Evolutionary conservation across 2,113 vertebrate species (phyloP).

Genomic region (Strix aluco): DNA sequence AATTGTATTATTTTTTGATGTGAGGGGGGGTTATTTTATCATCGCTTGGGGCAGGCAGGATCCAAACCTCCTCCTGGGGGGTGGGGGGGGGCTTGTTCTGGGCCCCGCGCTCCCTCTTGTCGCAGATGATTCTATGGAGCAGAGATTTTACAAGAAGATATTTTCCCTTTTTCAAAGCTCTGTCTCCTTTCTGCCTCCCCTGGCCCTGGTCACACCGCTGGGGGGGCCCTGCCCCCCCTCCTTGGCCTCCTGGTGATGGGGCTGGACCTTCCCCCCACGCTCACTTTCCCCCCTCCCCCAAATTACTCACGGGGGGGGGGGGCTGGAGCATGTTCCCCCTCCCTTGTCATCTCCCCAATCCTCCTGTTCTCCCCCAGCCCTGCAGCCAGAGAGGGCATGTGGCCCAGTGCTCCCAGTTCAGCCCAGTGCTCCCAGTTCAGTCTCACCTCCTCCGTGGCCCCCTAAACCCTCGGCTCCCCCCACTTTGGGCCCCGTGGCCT

Average conservation of each 20-base stretch:
- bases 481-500: background rate
- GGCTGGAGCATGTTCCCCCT: too few relatives aligned
- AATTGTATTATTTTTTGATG: background rate
- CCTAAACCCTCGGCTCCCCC: too few relatives aligned
- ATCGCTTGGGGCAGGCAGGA: background rate
- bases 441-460: too few relatives aligned
- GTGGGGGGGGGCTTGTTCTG: background rate
- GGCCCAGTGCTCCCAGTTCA: background rate
- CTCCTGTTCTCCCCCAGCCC: rapidly evolving
- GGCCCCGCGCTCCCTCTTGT: background rate
- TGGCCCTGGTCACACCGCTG: too few relatives aligned
- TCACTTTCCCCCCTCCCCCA: too few relatives aligned
- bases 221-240: background rate
- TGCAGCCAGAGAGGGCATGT: rapidly evolving
- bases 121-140: conserved; percentile 28
- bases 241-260: background rate
- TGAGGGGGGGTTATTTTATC: too few relatives aligned
- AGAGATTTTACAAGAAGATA: conserved; percentile 56
- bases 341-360: too few relatives aligned
- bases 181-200: background rate
- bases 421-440: background rate
- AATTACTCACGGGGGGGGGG: too few relatives aligned
- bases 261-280: too few relatives aligned
- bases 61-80: background rate
- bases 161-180: conserved; percentile 28